Conservation (phyloP, 1,140 invertebrate species). For the Zaprionus ornatus region DNA sequence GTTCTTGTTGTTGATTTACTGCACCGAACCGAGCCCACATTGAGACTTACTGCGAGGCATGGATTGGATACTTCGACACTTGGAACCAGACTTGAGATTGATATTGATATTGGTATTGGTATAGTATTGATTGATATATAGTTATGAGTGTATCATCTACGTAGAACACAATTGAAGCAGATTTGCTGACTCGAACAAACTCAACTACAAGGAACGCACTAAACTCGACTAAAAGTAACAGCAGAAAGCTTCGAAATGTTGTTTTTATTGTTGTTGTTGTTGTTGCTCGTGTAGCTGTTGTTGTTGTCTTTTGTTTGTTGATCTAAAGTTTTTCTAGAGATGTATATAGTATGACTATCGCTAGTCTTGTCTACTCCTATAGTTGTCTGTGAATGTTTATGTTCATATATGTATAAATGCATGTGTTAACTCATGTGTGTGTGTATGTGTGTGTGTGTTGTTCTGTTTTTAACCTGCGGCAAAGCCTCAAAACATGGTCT, state of each 20-base stretch:
- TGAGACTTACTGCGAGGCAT: slow-evolving; percentile 67
- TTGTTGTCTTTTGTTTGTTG: slow-evolving; percentile 11
- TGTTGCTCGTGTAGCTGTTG: slow-evolving; percentile 11
- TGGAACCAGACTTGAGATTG: slow-evolving; percentile 39
- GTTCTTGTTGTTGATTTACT: slow-evolving; percentile 14
- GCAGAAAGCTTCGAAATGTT: slow-evolving; percentile 65
- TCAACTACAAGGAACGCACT: slow-evolving; percentile 76
- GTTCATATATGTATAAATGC: slow-evolving; percentile 22
- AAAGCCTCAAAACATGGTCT: slow-evolving; percentile 28
- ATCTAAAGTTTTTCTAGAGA: not conserved
- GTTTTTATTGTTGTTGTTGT: slow-evolving; percentile 11
- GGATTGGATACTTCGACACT: slow-evolving; percentile 40
- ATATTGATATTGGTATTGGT: slow-evolving; percentile 27
- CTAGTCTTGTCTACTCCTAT: slow-evolving; percentile 9
- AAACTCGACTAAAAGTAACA: slow-evolving; percentile 73
- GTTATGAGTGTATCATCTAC: slow-evolving; percentile 56
- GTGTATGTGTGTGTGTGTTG: slow-evolving; percentile 45
- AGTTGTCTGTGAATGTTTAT: not conserved
- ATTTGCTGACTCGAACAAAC: slow-evolving; percentile 65
- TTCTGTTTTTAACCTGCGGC: slow-evolving; percentile 26
- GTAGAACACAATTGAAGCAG: slow-evolving; percentile 73
- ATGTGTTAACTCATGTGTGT: slow-evolving; percentile 31
- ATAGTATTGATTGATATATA: slow-evolving; percentile 35
- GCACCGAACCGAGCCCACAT: slow-evolving; percentile 46
- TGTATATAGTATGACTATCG: slow-evolving; percentile 5